phyloP scores from a whole-genome alignment of 2,797 vertebrate species.

The Gephyroberyx darwinii region DNA sequence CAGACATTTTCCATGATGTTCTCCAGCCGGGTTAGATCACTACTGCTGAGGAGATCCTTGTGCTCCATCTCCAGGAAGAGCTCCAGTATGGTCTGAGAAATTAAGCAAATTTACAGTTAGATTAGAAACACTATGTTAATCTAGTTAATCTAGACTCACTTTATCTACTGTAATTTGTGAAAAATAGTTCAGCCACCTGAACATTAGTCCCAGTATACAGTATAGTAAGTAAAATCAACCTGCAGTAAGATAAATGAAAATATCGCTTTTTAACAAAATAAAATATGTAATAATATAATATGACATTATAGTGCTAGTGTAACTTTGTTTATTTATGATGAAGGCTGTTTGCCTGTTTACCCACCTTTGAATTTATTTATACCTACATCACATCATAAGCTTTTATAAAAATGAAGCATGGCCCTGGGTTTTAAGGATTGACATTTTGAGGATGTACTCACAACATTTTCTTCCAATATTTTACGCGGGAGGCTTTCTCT shows the following conservation, averaged over 20 bases:
- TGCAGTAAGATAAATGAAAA: too few relatives aligned
- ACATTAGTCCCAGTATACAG: not conserved
- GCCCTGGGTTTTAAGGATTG: not conserved
- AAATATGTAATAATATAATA: not conserved
- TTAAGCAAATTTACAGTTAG: not conserved
- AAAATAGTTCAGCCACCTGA: not conserved
- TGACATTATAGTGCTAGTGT: not conserved
- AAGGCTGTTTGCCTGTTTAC: not conserved
- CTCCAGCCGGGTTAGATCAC: conserved; percentile 78
- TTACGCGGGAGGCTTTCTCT: conserved; percentile 36
- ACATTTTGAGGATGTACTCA: conserved; percentile 64
- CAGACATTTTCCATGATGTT: conserved; percentile 4
- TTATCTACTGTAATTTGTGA: too few relatives aligned
- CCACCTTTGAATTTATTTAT: not conserved
- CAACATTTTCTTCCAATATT: conserved; percentile 65
- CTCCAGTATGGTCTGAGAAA: conserved; percentile 83
- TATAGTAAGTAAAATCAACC: not conserved
- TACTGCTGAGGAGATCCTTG: conserved; percentile 66
- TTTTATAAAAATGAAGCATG: not conserved
- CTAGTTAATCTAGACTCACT: too few relatives aligned
- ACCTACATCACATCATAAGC: not conserved
- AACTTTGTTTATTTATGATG: not conserved
- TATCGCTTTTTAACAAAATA: too few relatives aligned
- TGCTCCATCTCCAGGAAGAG: conserved; percentile 85
- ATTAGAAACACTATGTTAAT: not conserved